Conservation (phyloP, 2,113 vertebrate genomes). For the Oryzias woworae region DNA sequence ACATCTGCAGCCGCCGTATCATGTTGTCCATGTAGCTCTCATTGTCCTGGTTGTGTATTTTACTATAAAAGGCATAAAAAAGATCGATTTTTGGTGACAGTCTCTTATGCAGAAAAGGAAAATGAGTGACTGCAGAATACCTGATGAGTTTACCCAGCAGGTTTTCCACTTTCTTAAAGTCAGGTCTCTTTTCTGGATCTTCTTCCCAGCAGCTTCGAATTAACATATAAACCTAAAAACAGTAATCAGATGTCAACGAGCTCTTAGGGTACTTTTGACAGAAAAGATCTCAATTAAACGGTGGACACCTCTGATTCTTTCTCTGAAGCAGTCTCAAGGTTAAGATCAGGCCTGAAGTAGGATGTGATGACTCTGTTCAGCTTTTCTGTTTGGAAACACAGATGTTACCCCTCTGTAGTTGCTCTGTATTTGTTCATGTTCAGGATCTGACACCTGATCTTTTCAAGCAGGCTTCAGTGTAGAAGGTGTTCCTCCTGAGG, state of each 20-base stretch:
- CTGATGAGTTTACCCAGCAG: conserved; percentile 91
- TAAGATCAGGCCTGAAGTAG: conserved; percentile 88
- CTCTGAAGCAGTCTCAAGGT: conserved; percentile 82
- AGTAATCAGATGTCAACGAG: not conserved
- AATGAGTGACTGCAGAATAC: conserved; percentile 59
- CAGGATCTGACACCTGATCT: conserved; percentile 53
- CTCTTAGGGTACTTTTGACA: not conserved
- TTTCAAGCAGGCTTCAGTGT: conserved; percentile 73
- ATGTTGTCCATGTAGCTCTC: conserved; percentile 97
- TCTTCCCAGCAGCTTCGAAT: conserved; percentile 96
- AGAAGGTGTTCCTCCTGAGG: conserved; percentile 88
- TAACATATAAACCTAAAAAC: conserved; percentile 79
- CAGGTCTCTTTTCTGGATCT: conserved; percentile 93
- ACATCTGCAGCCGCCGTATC: conserved; percentile 92
- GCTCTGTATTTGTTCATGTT: too few relatives aligned
- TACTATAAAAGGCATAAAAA: conserved; percentile 68
- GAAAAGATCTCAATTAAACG: not conserved
- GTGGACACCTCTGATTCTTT: conserved; percentile 81
- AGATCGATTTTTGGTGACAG: not conserved
- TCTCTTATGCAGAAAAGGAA: too few relatives aligned
- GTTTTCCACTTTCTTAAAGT: conserved; percentile 94
- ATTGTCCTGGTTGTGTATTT: conserved; percentile 88
- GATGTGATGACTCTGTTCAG: conserved; percentile 80
- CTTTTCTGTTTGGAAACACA: conserved; percentile 82
- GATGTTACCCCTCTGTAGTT: not conserved